These are phyloP conservation scores for Leptopterna dolabrata DNA, from an alignment of 2,888 invertebrate genomes.

Conservation along the genomic window DNA sequence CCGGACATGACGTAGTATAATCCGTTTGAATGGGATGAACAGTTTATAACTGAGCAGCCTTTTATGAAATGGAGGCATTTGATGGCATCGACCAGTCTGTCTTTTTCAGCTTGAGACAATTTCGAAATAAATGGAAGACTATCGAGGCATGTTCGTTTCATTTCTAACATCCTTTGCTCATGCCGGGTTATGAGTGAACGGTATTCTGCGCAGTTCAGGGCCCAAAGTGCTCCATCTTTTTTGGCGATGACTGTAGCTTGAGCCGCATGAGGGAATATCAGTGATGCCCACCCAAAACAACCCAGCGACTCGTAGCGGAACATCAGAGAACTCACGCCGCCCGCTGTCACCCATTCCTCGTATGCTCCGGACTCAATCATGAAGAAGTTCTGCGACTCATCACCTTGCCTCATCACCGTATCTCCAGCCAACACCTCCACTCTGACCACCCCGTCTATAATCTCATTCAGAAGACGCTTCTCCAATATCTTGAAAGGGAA, in stretches of 20 bases:
- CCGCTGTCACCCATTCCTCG: slow-evolving; percentile 8
- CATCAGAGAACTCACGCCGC: background rate
- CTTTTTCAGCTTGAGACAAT: slow-evolving; percentile 67
- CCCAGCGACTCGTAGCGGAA: slow-evolving; percentile 17
- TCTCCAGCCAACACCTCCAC: slow-evolving; percentile 1
- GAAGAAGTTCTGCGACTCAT: slow-evolving; percentile 16
- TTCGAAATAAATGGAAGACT: slow-evolving; percentile 96
- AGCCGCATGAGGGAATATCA: slow-evolving; percentile 42
- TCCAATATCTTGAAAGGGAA: slow-evolving; percentile 33
- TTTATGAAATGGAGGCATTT: background rate
- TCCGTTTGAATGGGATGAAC: background rate
- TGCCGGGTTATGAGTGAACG: slow-evolving; percentile 95
- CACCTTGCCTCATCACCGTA: slow-evolving; percentile 28
- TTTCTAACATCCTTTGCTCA: slow-evolving; percentile 96
- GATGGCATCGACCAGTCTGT: slow-evolving; percentile 1
- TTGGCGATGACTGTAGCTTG: slow-evolving; percentile 92
- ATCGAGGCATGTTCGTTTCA: slow-evolving; percentile 94
- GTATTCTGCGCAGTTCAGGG: slow-evolving; percentile 97
- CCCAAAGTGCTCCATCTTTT: slow-evolving; percentile 92
- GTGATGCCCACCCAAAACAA: slow-evolving; percentile 2
- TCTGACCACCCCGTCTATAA: background rate
- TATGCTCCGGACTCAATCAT: slow-evolving; percentile 33
- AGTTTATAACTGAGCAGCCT: background rate
- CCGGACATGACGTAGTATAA: slow-evolving; percentile 15
- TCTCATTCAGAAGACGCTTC: background rate